phyloP scores from a whole-genome alignment of 2,113 vertebrate species.

The Cyphomyrus discorhynchus region DNA sequence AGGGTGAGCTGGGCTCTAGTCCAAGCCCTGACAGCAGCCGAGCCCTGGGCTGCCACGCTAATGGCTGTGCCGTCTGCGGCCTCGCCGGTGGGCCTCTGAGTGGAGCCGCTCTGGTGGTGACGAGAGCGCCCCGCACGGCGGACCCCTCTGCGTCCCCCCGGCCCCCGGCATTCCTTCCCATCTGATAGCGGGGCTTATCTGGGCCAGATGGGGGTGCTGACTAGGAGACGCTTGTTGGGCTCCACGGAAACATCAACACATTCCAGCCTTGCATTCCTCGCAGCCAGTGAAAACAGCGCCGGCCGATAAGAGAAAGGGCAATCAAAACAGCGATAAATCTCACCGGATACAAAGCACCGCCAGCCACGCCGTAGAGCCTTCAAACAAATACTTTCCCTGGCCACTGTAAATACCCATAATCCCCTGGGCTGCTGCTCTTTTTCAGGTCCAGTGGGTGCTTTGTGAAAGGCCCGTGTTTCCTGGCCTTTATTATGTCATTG shows the following conservation, averaged over 20 bases:
- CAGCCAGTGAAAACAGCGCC: conserved; percentile 46
- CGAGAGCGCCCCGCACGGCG: background rate
- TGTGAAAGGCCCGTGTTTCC: conserved; percentile 22
- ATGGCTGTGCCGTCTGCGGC: background rate
- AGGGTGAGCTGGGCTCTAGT: background rate
- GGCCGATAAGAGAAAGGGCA: conserved; percentile 45
- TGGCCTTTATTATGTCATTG: background rate
- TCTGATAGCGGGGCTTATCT: conserved; percentile 50
- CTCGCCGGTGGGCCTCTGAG: background rate
- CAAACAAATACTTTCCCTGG: conserved; percentile 44
- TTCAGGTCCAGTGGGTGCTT: conserved; percentile 37
- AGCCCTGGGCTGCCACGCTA: background rate
- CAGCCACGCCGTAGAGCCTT: conserved; percentile 36
- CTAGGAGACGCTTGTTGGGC: conserved; percentile 39
- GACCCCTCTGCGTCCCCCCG: conserved; percentile 4
- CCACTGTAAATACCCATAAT: conserved; percentile 36
- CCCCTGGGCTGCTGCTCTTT: conserved; percentile 24
- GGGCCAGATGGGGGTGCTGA: conserved; percentile 41
- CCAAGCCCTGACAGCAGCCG: background rate
- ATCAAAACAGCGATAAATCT: conserved; percentile 50
- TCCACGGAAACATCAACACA: conserved; percentile 52
- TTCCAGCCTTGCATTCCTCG: conserved; percentile 44
- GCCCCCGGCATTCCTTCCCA: conserved; percentile 42
- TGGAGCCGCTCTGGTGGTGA: background rate
- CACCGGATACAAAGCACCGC: conserved; percentile 43